Evolutionary conservation across 2,113 vertebrate species (phyloP), one percentile per base, ranked within the genome.

Genomic region (Amazona guildingii): DNA sequence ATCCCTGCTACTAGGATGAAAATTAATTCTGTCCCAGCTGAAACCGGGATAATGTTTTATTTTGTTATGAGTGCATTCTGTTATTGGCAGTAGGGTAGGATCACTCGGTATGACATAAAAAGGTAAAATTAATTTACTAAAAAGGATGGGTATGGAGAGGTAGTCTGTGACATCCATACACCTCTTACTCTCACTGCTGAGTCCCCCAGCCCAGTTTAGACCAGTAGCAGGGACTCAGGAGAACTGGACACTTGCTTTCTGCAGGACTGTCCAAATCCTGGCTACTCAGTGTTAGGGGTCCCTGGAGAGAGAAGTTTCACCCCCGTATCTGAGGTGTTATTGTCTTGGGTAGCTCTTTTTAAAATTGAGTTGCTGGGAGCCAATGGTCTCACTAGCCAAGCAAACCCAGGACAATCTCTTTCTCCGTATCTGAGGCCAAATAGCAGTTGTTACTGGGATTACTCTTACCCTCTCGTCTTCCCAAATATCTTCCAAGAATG

Each of bases 211-310:
- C 17, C 11, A 6, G 10, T 48, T 78, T 68, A 78, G n/a, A 33
- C 14, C 27, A 79, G 39, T 9, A 83, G 15, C 5, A 54, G 17
- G 20, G 17, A 79, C 15, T 2, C 15, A 55, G 21, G 18, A 39
- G 23, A 64, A n/a, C 11, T 17, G 21, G 21, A 11, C 9, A 7
- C 31, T 62, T 77, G 13, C 17, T 90, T 77, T 74, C 31, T 1
- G 1, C 27, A 49, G 18, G 15, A 48, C 24, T 37, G 28, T 27
- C 18, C 28, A 91, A 37, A 20, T n/a, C 31, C 24, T 68, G 7
- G 1, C 12, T 33, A 4, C 8, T 49, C 0, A 1, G 2, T n/a
- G 14, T 20, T 24, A 72, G 41, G 25, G 5, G 6, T 33, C 20
- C 7, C 49, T 35, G 18, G 15, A 75, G 4, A 6, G 10, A 66